phyloP scores from a whole-genome alignment of 2,888 invertebrate species.

The Blera fallax region DNA sequence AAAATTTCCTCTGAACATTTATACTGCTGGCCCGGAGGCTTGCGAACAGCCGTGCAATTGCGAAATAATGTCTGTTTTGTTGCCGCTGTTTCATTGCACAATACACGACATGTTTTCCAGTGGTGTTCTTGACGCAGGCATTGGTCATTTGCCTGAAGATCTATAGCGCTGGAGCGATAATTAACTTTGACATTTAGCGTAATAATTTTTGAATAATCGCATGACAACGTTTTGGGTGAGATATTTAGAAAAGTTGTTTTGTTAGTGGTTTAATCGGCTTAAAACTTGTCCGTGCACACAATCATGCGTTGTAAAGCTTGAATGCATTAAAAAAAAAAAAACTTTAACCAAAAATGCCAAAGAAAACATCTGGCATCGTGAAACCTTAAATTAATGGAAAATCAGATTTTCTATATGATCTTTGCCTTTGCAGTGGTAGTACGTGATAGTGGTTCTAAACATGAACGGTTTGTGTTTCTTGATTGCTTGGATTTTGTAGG shows the following conservation, averaged over 20 bases:
- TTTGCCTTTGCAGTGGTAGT: no score
- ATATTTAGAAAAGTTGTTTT: neutral
- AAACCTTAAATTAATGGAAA: no score
- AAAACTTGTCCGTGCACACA: neutral
- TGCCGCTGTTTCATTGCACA: conserved; percentile 14
- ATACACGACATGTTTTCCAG: neutral
- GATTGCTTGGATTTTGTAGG: no score
- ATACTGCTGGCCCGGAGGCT: neutral
- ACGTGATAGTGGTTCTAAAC: no score
- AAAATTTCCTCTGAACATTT: neutral
- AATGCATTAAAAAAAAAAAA: neutral
- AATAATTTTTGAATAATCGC: neutral
- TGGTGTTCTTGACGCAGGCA: conserved; percentile 13
- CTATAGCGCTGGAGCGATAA: neutral
- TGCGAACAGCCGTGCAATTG: conserved; percentile 7
- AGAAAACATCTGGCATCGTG: neutral
- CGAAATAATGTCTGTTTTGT: neutral
- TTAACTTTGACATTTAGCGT: conserved; percentile 40
- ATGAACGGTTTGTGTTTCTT: no score
- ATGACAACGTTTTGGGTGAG: neutral
- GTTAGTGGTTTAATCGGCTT: no score
- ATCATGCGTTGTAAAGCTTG: neutral
- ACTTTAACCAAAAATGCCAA: neutral
- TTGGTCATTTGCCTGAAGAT: conserved; percentile 17
- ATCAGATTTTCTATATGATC: no score